Conservation (phyloP, 1,140 invertebrate species). For the Caenorhabditis briggsae region DNA sequence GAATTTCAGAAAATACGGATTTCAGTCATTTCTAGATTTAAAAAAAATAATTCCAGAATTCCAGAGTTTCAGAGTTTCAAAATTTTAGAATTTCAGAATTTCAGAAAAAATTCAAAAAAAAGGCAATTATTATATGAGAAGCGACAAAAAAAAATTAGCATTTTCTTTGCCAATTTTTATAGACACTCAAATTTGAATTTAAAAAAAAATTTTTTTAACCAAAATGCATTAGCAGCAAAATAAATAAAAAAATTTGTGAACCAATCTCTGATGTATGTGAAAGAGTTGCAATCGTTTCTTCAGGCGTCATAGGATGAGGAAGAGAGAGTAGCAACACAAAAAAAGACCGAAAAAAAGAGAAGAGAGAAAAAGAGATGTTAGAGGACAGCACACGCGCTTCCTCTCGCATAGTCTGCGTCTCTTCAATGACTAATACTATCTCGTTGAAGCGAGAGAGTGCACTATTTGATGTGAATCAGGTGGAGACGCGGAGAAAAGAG, state of each 20-base stretch:
- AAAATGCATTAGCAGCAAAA: not conserved
- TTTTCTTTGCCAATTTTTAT: too few relatives aligned
- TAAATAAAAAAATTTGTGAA: not conserved
- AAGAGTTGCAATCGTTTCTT: not conserved
- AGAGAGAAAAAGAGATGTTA: not conserved
- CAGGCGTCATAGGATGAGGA: not conserved
- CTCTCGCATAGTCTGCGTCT: not conserved
- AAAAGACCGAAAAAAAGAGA: not conserved
- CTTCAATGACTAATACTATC: not conserved
- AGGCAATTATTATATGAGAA: too few relatives aligned
- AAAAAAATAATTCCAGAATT: too few relatives aligned
- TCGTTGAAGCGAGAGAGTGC: not conserved
- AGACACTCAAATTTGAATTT: too few relatives aligned
- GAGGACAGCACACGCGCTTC: conserved; percentile 14
- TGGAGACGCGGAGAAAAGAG: not conserved
- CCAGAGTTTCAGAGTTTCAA: too few relatives aligned
- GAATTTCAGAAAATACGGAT: too few relatives aligned
- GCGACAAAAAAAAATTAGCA: too few relatives aligned
- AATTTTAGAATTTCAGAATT: too few relatives aligned
- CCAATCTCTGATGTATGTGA: not conserved
- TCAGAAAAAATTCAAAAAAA: too few relatives aligned
- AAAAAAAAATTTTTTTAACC: too few relatives aligned
- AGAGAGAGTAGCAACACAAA: not conserved
- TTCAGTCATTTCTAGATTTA: too few relatives aligned
- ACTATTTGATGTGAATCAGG: not conserved